Evolutionary conservation across 2,888 invertebrate species (phyloP), one percentile per base, ranked within the genome.

Genomic region (Eupithecia pulchellata): DNA sequence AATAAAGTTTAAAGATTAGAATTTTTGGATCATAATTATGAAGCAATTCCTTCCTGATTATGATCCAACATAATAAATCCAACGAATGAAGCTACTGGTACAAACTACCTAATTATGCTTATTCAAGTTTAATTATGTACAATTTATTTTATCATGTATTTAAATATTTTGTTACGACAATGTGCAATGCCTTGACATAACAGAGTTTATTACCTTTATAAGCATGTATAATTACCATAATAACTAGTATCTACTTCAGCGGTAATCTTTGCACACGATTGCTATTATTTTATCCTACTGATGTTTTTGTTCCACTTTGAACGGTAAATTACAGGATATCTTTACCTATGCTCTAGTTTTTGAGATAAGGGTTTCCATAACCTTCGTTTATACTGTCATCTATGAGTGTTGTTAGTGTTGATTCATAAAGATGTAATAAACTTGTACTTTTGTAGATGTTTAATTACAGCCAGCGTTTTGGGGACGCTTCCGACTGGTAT

Each of bases 171-270:
- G 61, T 61, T 36, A 14, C 20, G 34, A 36, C 34, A 60, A 60
- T 60, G 42, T 64, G 14, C 58, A 27, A 68, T 30, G 32, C 78
- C 75, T 78, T 78, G 75, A 74, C 77, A 77, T 69, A 71, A 71
- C 62, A 52, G 66, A 52, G 65, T 66, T 39, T 47, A 72, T 70
- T 72, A 72, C 68, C 58, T 75, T 47, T 55, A 65, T 39, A 55
- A 65, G 60, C 65, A 39, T 36, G 32, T 66, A 27, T 67, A 68
- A 73, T 75, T 70, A 72, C 47, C 61, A 66, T 77, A 76, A 74
- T 75, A 64, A 58, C 74, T 63, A 27, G 60, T 66, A 66, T 66
- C 60, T 67, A 39, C 66, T 25, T 63, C 47, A 36, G 42, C 71
- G 60, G 29, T 61, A 55, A 30, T 71, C 52, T 67, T 47, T 64